Evolutionary conservation across 64 coral and sea anemone genomes (phyloP), one percentile per base, ranked within the genome.

Genomic region (Dendronephthya gigantea): DNA sequence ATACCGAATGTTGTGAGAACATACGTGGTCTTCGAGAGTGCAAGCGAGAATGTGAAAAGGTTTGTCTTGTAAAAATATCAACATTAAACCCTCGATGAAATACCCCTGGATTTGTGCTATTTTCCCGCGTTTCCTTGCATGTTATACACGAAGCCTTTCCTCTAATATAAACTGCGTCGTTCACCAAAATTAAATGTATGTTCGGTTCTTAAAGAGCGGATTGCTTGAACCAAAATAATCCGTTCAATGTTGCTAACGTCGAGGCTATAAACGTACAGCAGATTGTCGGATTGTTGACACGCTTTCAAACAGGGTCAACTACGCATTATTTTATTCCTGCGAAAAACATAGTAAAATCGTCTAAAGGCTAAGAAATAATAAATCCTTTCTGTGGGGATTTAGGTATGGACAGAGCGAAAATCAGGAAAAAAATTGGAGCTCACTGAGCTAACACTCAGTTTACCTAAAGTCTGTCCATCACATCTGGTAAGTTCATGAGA

Each of bases 21-120:
- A 34, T 79, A 19, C 2, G 36, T 9, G 72, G 72, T 34, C 29
- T 79, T 39, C 30, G 36, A 2, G 72, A 79, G 30, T 79, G 72
- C 72, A 79, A 39, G 36, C 72, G 72, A 79, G 32, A 79, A 79
- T 79, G 72, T 79, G 28, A 79, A 9, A 79, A 79, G 72, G 72
- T 79, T 62, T 22, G 55, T 62, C 19, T 62, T 22, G 55, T 62
- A 27, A 5, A 52, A 19, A 0, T 62, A 62, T 27, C 19, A 15
- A n/a, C 55, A 27, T 62, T 27, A 7, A 19, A 19, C 25, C n/a
- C n/a, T 62, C 17, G 55, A 0, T 62, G 6, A 62, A 62, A 62
- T 22, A 6, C 6, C 1, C 19, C 19, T 23, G 55, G 25, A n/a
- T 62, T n/a, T 22, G 25, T 23, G 19, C 19, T 15, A 62, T 62